Evolutionary conservation across 2,797 vertebrate genomes (phyloP), one percentile per base, ranked within the genome.

Genomic region (Myotis myotis): DNA sequence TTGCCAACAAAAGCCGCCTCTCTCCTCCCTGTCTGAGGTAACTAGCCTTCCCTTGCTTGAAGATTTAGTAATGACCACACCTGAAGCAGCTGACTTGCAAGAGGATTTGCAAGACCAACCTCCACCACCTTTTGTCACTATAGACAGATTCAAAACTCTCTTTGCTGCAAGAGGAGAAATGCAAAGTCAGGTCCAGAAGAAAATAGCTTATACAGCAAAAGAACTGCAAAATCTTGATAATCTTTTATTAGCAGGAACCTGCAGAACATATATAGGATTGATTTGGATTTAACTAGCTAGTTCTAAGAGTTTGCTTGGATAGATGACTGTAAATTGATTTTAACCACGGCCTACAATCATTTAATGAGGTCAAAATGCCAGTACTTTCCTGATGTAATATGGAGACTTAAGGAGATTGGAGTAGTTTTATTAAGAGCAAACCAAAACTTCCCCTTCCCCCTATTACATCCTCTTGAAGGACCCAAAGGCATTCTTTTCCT

Each of bases 361-460:
- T 96, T 92, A 80, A 86, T 64, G 70, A 86, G 22, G 74, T 92
- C 57, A 81, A 94, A 86, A 89, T 44, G 30, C 60, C 80, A 86
- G 51, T 62, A 86, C 30, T 70, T 86, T 80, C 38, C 74, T 94
- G 20, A 92, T 62, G 53, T 33, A 66, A 62, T 22, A 70, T 36
- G 55, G 30, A 81, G 16, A 86, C 47, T 36, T 72, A 47, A 89
- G 66, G 36, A 79, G 28, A 53, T 30, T 16, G 17, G 44, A 44
- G 28, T 33, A 55, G 22, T 51, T 89, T 79, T 62, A 44, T 89
- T 68, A 66, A 4, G 36, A 68, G 57, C n/a, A 94, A 80, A 86
- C 55, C 64, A 85, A 82, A 89, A 55, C 30, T 41, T 70, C 23
- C 13, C 51, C 17, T 17, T 41, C 23, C n/a, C 13, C 41, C 8